Evolutionary conservation across 2,113 vertebrate genomes (phyloP), one percentile per base, ranked within the genome.

Genomic region (western clawed frog (Xenopus tropicalis)): DNA sequence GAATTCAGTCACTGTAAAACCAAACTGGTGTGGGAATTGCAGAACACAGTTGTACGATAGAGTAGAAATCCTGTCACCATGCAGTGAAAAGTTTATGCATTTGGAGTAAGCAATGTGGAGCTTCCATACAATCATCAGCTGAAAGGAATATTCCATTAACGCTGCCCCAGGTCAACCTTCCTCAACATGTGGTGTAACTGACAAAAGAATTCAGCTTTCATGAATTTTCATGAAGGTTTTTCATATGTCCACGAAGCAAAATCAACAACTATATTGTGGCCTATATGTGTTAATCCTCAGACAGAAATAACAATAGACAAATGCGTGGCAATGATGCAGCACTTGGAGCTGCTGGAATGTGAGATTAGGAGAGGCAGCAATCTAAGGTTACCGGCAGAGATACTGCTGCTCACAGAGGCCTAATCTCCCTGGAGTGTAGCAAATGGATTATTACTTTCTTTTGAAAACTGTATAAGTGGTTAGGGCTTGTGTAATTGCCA

Each of bases 361-460:
- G n/a, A 51, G 14, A 66, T 66, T 66, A 46, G 16, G 64, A 24
- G 43, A 66, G 19, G 42, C 43, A 48, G 43, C 64, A 48, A 46
- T 66, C 43, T 66, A 48, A 43, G 43, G 64, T 48, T 66, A 23
- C 43, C 64, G 51, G 14, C 64, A 48, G 64, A 48, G 43, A 66
- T 43, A 20, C 44, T 43, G 14, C 64, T 48, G 21, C 21, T 66
- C 43, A 23, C 64, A 48, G 64, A 23, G 43, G 14, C 14, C 20
- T 48, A 66, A 51, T 66, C 64, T 66, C 44, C 64, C 13, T 20
- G 20, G 64, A 48, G 64, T 23, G 64, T 22, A 44, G 43, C 42
- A 66, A 66, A 66, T 48, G 42, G 64, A 66, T 66, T 66, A 66
- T 48, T 46, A 48, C 21, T 66, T 66, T 66, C 64, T 66, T 66